Evolutionary conservation across 2,888 invertebrate species (phyloP), one percentile per base, ranked within the genome.

Genomic region (Atherix ibis): DNA sequence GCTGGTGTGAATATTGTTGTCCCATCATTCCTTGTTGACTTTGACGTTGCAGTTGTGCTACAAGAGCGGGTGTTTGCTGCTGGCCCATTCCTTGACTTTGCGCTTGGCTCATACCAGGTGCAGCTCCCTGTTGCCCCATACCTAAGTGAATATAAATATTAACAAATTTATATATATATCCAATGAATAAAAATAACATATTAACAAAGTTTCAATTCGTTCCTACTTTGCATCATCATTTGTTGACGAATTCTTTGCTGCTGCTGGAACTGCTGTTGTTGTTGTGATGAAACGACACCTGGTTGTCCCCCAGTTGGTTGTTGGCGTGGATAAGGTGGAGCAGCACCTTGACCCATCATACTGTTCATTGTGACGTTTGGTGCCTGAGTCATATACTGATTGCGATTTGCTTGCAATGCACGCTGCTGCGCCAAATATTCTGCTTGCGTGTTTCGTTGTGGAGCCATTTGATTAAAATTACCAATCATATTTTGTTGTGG

Each of bases 311-410:
- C 56, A 4, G 52, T 43, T 6, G 52, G 46, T 31, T 56, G 58
- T 38, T 66, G 59, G 38, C 83, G 70, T 5, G 78, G 75, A 59
- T 85, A 85, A 0, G 83, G 81, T 2, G 83, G 81, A 9, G 82
- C 81, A 1, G 80, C 77, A 6, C 78, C 81, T 12, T 60, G 62
- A 4, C 41, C 40, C 51, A 58, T 56, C 54, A 62, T 62, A 35
- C 53, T 61, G 34, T 76, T 77, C 85, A 85, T 85, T 2, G 84
- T 83, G 2, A 85, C 85, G 54, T 85, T 87, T 2, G 85, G 84
- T 3, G 83, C 78, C 64, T 78, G 67, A 52, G 35, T 29, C 51
- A 61, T 56, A 34, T 58, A 61, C 37, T 62, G 60, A 0, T 54
- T 52, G 3, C 62, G 51, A 46, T 55, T 60, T 8, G 51, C 53